A percentile compares a stretch with the other conserved stretches of the same genome.
Evolutionary conservation across 2,113 vertebrate genomes (phyloP).

Genomic region (Bubo blakistoni): DNA sequence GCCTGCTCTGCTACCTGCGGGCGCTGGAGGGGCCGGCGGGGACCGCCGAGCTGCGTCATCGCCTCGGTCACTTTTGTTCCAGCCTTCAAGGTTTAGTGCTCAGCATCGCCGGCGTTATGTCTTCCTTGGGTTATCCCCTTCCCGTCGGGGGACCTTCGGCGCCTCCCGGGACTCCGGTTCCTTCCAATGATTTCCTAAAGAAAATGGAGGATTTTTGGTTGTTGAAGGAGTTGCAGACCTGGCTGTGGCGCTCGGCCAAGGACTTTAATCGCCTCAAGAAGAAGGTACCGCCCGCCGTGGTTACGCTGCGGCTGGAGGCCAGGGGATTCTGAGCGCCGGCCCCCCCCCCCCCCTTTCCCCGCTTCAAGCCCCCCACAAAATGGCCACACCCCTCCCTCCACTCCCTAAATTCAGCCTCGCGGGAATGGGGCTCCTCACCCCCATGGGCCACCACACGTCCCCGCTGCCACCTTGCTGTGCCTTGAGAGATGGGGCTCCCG

Average conservation of each 20-base stretch:
- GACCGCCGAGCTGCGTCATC: slow-evolving; percentile 86
- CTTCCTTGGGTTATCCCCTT: slow-evolving; percentile 83
- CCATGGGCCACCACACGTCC: background rate
- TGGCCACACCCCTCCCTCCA: no score
- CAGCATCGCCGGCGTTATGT: slow-evolving; percentile 92
- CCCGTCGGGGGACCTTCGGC: slow-evolving; percentile 60
- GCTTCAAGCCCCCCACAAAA: background rate
- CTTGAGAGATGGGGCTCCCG: background rate
- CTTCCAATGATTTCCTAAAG: slow-evolving; percentile 88
- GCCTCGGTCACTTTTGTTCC: slow-evolving; percentile 90
- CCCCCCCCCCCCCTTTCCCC: background rate
- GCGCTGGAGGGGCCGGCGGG: slow-evolving; percentile 85
- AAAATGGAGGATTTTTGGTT: slow-evolving; percentile 98
- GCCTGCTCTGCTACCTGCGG: slow-evolving; percentile 88
- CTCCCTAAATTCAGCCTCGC: no score
- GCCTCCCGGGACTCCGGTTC: slow-evolving; percentile 55
- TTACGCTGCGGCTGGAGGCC: slow-evolving; percentile 70
- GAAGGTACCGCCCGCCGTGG: slow-evolving; percentile 72
- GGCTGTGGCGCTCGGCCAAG: slow-evolving; percentile 95
- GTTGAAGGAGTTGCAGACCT: slow-evolving; percentile 94
- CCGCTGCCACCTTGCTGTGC: background rate
- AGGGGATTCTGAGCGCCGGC: slow-evolving; percentile 63
- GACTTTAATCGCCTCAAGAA: slow-evolving; percentile 97
- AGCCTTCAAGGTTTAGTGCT: slow-evolving; percentile 91
- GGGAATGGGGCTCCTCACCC: background rate